A percentile compares a stretch with the other conserved stretches of the same genome.
Conservation (phyloP, 2,113 vertebrate genomes). For the Uropsilus gracilis region DNA sequence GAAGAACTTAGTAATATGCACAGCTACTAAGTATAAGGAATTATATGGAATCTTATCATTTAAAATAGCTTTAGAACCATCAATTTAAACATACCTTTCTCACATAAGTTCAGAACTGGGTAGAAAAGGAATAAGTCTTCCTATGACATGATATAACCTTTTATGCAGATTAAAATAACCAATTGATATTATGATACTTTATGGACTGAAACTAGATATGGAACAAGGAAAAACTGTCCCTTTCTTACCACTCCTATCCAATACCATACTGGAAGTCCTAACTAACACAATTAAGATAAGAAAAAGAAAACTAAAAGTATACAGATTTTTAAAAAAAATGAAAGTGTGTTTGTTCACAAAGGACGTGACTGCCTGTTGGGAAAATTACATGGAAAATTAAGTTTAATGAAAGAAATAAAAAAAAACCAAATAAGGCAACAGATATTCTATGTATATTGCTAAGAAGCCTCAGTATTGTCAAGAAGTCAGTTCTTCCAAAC, state of each 20-base stretch:
- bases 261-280: neutral
- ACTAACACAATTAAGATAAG: neutral
- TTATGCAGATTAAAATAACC: neutral
- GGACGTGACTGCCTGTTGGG: neutral
- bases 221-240: neutral
- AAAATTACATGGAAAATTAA: slow-evolving; percentile 24
- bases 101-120: neutral
- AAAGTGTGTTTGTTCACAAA: neutral
- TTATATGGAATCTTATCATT: neutral
- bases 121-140: neutral
- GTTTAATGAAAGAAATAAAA: neutral
- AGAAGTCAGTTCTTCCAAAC: neutral
- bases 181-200: neutral
- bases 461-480: neutral
- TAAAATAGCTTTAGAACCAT: slow-evolving; percentile 22
- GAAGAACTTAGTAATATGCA: neutral
- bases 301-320: neutral
- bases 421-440: neutral
- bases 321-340: neutral
- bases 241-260: neutral
- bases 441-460: neutral
- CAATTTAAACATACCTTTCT: slow-evolving; percentile 14
- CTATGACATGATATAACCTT: neutral
- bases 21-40: neutral
- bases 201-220: neutral